A percentile compares a stretch with the other conserved stretches of the same genome.
Evolutionary conservation across 2,113 vertebrate species (phyloP).

Genomic region (Ailurus styani): DNA sequence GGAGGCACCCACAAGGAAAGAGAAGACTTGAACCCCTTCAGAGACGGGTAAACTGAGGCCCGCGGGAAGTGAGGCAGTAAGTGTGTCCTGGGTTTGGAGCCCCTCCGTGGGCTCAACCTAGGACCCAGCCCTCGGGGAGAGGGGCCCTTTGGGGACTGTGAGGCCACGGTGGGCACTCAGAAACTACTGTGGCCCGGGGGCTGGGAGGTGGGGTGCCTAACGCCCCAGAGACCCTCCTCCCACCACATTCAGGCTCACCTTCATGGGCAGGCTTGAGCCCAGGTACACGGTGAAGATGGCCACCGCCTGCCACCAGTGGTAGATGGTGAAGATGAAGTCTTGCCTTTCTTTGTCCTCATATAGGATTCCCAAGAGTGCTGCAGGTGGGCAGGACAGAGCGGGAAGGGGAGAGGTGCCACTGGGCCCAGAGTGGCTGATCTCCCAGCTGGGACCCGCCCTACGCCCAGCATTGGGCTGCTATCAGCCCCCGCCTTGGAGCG

Average conservation of each 20-base stretch:
- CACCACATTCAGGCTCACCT: constrained; percentile 78
- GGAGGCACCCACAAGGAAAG: background rate
- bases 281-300: constrained; percentile 94
- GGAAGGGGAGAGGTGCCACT: background rate
- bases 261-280: constrained; percentile 91
- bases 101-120: background rate
- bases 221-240: background rate
- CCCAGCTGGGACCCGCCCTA: background rate
- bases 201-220: background rate
- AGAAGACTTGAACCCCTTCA: background rate
- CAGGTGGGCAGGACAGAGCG: rapidly evolving
- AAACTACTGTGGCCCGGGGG: background rate
- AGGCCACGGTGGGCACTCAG: background rate
- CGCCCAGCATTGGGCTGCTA: background rate
- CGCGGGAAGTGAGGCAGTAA: background rate
- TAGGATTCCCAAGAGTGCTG: constrained; percentile 92
- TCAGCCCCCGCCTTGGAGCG: rapidly evolving
- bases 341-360: constrained; percentile 96
- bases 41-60: background rate
- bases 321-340: constrained; percentile 96
- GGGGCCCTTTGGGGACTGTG: background rate
- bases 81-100: background rate
- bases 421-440: background rate
- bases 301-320: constrained; percentile 96
- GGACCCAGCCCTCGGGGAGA: background rate